Conservation (phyloP, 2,888 invertebrate genomes). For the Lycophotia porphyrea region DNA sequence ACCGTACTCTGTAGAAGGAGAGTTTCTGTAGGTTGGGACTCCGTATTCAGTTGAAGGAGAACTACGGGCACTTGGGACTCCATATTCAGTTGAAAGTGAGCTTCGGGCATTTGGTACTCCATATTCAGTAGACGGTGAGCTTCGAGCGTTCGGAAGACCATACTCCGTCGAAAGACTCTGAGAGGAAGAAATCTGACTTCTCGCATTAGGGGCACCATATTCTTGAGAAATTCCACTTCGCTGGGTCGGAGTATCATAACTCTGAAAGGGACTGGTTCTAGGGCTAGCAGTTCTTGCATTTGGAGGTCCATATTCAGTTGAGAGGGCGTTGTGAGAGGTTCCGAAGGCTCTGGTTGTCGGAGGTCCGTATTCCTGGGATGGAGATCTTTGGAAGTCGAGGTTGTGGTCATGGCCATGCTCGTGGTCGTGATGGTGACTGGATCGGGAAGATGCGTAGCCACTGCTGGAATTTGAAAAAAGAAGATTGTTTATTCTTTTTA, state of each 20-base stretch:
- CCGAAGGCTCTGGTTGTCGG: constrained; percentile 65
- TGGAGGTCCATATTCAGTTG: constrained; percentile 72
- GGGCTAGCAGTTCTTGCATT: constrained; percentile 52
- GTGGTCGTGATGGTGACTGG: constrained; percentile 66
- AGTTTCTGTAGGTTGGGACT: constrained; percentile 33
- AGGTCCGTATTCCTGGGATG: constrained; percentile 72
- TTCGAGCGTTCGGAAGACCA: constrained; percentile 68
- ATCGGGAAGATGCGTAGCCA: constrained; percentile 76
- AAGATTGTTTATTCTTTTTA: neutral
- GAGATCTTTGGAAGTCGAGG: constrained; percentile 68
- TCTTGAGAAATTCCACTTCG: constrained; percentile 66
- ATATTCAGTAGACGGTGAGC: constrained; percentile 66
- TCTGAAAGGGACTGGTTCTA: constrained; percentile 48
- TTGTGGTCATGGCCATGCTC: constrained; percentile 62
- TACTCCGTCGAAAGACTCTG: constrained; percentile 69
- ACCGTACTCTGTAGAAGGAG: constrained; percentile 56
- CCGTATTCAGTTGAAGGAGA: constrained; percentile 62
- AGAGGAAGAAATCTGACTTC: constrained; percentile 48
- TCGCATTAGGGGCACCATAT: constrained; percentile 70
- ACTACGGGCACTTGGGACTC: constrained; percentile 58
- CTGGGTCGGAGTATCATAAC: constrained; percentile 62
- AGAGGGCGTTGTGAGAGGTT: constrained; percentile 66
- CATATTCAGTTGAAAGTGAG: constrained; percentile 60
- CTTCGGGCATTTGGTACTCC: constrained; percentile 56
- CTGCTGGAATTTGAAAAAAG: constrained; percentile 72